These are phyloP conservation scores for Chloebia gouldiae DNA, from an alignment of 2,113 vertebrate species.

Conservation along the genomic window DNA sequence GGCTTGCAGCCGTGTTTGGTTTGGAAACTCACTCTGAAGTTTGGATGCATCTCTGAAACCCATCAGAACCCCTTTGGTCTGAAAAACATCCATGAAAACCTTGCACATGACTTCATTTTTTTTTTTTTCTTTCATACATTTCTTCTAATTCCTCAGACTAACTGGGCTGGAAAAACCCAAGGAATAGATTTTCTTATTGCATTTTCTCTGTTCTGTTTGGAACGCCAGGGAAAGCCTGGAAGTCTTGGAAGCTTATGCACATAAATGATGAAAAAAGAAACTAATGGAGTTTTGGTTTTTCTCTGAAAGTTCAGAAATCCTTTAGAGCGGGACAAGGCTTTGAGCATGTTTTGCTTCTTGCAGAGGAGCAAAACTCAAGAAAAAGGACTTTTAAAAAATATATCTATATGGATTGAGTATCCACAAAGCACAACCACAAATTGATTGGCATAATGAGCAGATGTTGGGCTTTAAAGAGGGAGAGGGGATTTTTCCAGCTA, in stretches of 20 bases:
- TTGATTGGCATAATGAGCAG: not conserved
- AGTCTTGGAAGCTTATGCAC: not conserved
- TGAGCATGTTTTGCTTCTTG: not conserved
- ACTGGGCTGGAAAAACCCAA: constrained; percentile 21
- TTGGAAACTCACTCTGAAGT: not conserved
- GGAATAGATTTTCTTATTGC: not conserved
- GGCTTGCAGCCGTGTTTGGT: constrained; percentile 2
- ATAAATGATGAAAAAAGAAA: not conserved
- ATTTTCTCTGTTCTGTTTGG: not conserved
- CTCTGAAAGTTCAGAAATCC: not conserved
- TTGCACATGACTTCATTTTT: not conserved
- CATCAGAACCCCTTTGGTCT: not conserved
- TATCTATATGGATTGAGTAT: not conserved
- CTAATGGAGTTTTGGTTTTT: not conserved
- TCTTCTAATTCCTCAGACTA: constrained; percentile 3
- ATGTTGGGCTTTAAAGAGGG: not conserved
- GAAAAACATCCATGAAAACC: not conserved
- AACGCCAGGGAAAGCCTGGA: not conserved
- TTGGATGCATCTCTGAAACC: constrained; percentile 32
- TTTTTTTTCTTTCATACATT: not conserved
- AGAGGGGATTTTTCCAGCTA: not conserved
- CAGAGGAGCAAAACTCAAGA: not conserved
- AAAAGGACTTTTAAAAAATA: not conserved
- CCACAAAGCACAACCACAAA: not conserved
- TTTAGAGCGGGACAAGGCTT: not conserved